These are phyloP conservation scores for Notospermus geniculatus DNA, from an alignment of 1,140 invertebrate species.

Conservation along the genomic window DNA sequence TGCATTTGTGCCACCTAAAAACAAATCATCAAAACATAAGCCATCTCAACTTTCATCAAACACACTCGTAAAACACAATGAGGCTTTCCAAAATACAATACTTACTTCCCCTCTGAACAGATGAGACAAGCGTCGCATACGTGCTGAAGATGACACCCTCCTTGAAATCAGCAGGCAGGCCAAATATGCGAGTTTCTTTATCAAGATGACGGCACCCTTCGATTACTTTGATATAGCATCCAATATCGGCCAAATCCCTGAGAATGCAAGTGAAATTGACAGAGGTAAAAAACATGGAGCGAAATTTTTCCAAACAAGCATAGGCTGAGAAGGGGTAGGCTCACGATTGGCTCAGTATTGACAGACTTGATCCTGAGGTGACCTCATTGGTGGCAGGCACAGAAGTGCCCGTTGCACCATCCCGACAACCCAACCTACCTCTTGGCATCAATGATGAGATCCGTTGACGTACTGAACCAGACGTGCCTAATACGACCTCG, in stretches of 20 bases:
- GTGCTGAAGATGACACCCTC: conserved; percentile 52
- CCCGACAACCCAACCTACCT: too few species aligned
- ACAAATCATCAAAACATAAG: not conserved
- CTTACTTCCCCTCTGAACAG: conserved; percentile 43
- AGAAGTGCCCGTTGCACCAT: too few species aligned
- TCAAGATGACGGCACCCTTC: conserved; percentile 51
- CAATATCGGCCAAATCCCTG: conserved; percentile 47
- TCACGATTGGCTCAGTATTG: too few species aligned
- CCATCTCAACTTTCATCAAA: too few species aligned
- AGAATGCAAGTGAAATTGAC: too few species aligned
- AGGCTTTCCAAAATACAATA: too few species aligned
- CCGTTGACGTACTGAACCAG: conserved; percentile 48
- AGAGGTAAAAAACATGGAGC: too few species aligned
- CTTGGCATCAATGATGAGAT: conserved; percentile 44
- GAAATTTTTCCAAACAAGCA: too few species aligned
- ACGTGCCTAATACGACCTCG: conserved; percentile 41
- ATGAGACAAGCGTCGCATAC: conserved; percentile 50
- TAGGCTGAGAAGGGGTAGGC: too few species aligned
- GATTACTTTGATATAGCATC: conserved; percentile 48
- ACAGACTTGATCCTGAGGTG: too few species aligned
- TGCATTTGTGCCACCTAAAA: conserved; percentile 27
- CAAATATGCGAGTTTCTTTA: conserved; percentile 48
- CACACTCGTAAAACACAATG: too few species aligned
- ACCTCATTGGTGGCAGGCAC: too few species aligned
- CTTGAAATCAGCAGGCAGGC: conserved; percentile 46